A percentile compares a stretch with the other conserved stretches of the same genome.
Conservation (phyloP, 2,113 vertebrate genomes). For the Sigmodon hispidus region DNA sequence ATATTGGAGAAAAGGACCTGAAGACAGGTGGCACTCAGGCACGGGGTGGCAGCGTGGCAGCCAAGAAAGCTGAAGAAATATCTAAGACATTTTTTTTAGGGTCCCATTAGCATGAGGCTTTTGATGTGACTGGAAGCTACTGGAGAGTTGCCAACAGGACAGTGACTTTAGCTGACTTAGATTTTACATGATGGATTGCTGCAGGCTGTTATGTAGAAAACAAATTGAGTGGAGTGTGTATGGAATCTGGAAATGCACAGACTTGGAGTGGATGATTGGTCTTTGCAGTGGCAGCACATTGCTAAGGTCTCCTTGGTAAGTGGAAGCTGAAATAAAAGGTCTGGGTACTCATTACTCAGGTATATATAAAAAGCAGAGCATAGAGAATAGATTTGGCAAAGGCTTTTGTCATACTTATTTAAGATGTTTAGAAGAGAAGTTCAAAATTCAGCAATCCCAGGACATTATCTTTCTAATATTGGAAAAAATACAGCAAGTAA, state of each 20-base stretch:
- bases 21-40: not conserved
- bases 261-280: not conserved
- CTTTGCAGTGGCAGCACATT: not conserved
- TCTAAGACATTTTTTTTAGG: not conserved
- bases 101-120: not conserved
- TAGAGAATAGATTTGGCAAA: not conserved
- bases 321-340: not conserved
- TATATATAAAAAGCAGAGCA: not conserved
- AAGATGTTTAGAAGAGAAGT: conserved; percentile 36
- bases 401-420: not conserved
- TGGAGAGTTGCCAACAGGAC: not conserved
- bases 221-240: not conserved
- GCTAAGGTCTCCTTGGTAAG: not conserved
- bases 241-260: not conserved
- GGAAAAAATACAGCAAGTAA: not conserved
- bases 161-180: not conserved
- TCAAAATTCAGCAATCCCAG: not conserved
- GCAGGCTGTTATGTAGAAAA: not conserved
- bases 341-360: not conserved
- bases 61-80: not conserved
- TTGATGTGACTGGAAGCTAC: not conserved
- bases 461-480: not conserved
- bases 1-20: not conserved
- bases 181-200: not conserved
- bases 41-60: not conserved